Conservation (phyloP, 2,888 invertebrate genomes). For the Andrena trimmerana region DNA sequence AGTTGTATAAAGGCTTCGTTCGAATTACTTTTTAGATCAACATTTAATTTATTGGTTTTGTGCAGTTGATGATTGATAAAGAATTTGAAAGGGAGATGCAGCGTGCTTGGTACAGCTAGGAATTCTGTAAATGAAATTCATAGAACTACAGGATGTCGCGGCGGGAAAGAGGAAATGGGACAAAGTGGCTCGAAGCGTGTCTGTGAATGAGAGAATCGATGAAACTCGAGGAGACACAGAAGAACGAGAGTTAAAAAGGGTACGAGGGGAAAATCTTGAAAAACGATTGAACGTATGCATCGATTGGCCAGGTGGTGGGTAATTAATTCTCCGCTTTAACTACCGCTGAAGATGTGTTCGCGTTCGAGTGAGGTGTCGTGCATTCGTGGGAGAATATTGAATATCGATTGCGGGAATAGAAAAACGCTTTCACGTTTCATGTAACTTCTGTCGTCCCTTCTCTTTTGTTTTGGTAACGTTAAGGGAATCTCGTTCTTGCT, state of each 20-base stretch:
- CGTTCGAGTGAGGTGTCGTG: not conserved
- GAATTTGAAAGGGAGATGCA: not conserved
- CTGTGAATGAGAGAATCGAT: slow-evolving; percentile 17
- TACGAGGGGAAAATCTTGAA: slow-evolving; percentile 14
- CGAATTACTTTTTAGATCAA: too few species aligned
- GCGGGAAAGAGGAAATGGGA: slow-evolving; percentile 12
- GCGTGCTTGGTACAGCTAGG: not conserved
- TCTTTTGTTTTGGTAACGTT: not conserved
- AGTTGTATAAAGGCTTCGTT: too few species aligned
- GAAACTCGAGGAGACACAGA: slow-evolving; percentile 12
- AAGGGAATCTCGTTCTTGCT: not conserved
- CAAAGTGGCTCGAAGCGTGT: slow-evolving; percentile 11
- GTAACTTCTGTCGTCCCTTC: not conserved
- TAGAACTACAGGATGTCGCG: not conserved
- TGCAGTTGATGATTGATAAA: too few species aligned
- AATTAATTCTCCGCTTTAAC: slow-evolving; percentile 37
- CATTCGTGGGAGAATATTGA: slow-evolving; percentile 31
- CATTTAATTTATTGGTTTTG: too few species aligned
- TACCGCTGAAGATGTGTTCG: not conserved
- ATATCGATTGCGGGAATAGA: slow-evolving; percentile 16
- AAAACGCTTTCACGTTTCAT: slow-evolving; percentile 1
- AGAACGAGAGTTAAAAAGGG: not conserved
- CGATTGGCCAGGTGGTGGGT: slow-evolving; percentile 18
- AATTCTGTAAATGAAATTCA: not conserved
- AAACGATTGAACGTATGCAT: slow-evolving; percentile 4